These are phyloP conservation scores for Anthopleura xanthogrammica DNA, from an alignment of 92 coral and sea anemone species.

Conservation along the genomic window DNA sequence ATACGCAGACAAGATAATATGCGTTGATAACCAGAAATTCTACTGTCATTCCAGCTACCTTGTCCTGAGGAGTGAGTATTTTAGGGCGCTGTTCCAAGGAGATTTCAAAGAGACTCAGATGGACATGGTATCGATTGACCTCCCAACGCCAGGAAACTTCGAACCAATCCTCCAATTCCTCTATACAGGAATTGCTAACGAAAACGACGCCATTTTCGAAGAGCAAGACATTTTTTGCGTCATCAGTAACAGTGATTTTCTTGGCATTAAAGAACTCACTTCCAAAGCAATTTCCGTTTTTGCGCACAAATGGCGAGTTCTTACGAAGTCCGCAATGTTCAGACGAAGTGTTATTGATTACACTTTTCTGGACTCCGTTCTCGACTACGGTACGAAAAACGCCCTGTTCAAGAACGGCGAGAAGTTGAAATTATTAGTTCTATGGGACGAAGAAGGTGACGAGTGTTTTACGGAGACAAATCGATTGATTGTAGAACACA, in stretches of 20 bases:
- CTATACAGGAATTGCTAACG: conserved; percentile 78
- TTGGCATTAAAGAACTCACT: conserved; percentile 76
- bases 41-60: conserved; percentile 91
- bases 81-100: conserved; percentile 75
- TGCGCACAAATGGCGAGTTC: conserved; percentile 85
- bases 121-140: conserved; percentile 77
- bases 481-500: conserved; percentile 65
- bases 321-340: conserved; percentile 74
- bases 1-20: conserved; percentile 82
- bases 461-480: conserved; percentile 59
- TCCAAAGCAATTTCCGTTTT: conserved; percentile 72
- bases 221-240: conserved; percentile 79
- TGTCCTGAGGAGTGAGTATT: conserved; percentile 82
- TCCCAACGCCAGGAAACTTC: conserved; percentile 80
- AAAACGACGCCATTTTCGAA: conserved; percentile 58
- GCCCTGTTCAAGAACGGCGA: conserved; percentile 80
- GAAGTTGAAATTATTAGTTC: conserved; percentile 70
- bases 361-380: conserved; percentile 68
- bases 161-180: conserved; percentile 80
- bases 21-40: conserved; percentile 71
- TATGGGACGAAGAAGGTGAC: conserved; percentile 84
- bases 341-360: conserved; percentile 81
- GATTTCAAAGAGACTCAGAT: conserved; percentile 76
- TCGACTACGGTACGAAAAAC: conserved; percentile 84
- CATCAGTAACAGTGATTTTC: conserved; percentile 77